Evolutionary conservation across 2,797 vertebrate species (phyloP), one percentile per base, ranked within the genome.

Genomic region (Sebastiscus tertius): DNA sequence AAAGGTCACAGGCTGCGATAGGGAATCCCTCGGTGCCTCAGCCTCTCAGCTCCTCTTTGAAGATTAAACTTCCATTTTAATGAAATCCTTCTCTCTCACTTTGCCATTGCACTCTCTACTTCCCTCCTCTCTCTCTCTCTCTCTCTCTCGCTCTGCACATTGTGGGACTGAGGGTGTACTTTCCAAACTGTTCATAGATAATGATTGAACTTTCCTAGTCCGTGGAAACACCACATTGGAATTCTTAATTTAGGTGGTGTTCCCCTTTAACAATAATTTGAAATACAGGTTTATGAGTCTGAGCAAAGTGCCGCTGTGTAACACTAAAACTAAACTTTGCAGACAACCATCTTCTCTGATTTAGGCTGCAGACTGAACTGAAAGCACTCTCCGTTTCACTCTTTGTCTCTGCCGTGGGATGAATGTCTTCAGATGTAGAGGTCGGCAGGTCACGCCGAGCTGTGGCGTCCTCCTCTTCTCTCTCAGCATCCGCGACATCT

Each of bases 11-110:
- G 68, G 20, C 27, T 49, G 67, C 5, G 80, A 86, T 79, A 83
- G 69, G 69, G 72, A 77, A 56, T 79, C 77, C 84, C 82, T 26
- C 7, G 61, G 72, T 36, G 76, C 75, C 34, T 31, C 58, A 60
- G 78, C 75, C 58, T 79, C 81, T 81, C 68, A 20, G 80, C 79
- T 78, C 68, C 69, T 34, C 86, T 86, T 86, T 90, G 81, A 86
- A 86, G 79, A 86, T 82, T 81, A 88, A 67, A 77, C 77, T 67
- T 72, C 46, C 52, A 63, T 82, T 86, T 83, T 78, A 82, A 87
- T 81, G 69, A 82, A 81, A 72, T 70, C 46, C 58, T 46, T 74
- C 63, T 52, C 55, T 59, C 61, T 65, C 67, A n/a, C n/a, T 54
- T 16, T 29, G 34, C 34, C 22, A 11, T n/a, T 2, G 10, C 59